phyloP scores from a whole-genome alignment of 2,113 vertebrate genomes.

The Zeus faber region DNA sequence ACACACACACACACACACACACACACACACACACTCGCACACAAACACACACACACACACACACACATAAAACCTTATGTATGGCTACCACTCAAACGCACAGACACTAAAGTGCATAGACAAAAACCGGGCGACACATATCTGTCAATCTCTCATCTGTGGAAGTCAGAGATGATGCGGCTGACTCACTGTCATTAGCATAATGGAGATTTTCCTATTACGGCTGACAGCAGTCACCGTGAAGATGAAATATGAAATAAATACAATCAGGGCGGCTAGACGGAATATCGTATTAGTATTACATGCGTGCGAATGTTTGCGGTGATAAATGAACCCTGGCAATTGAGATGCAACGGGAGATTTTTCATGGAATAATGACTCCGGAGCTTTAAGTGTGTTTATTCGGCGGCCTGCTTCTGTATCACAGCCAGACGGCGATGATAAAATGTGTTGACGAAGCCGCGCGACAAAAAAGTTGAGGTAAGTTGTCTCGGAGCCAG shows the following conservation, averaged over 20 bases:
- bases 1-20: not conserved
- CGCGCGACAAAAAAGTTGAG: no score
- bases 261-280: constrained; percentile 8
- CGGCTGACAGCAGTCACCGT: constrained; percentile 6
- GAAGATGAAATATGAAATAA: constrained; percentile 17
- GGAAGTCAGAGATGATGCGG: constrained; percentile 9
- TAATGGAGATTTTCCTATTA: constrained; percentile 3
- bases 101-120: not conserved
- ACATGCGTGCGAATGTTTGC: constrained; percentile 25
- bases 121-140: no score
- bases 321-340: constrained; percentile 31
- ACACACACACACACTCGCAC: no score
- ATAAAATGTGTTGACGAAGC: no score
- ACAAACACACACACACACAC: not conserved
- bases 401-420: no score
- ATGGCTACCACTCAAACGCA: not conserved
- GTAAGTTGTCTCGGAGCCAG: no score
- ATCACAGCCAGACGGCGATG: no score
- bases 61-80: no score
- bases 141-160: not conserved
- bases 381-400: no score
- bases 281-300: constrained; percentile 11
- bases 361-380: not conserved
- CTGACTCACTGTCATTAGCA: constrained; percentile 17
- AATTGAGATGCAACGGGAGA: constrained; percentile 20